Conservation (phyloP, 2,888 invertebrate species). For the Ferdinandea cuprea region DNA sequence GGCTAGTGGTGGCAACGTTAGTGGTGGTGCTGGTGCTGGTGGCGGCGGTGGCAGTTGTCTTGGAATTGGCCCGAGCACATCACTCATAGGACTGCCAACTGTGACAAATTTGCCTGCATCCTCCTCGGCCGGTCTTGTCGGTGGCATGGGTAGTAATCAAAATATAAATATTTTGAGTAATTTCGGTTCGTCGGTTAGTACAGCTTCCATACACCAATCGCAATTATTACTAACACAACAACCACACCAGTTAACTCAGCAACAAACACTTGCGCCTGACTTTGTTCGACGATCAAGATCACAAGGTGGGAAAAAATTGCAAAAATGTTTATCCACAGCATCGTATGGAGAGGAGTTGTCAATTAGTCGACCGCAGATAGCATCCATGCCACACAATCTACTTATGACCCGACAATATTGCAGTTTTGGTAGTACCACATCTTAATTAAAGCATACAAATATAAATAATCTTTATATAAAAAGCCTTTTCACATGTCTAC, state of each 20-base stretch:
- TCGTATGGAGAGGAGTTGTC: slow-evolving; percentile 89
- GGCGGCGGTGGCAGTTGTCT: slow-evolving; percentile 66
- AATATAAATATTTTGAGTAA: slow-evolving; percentile 79
- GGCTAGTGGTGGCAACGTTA: slow-evolving; percentile 70
- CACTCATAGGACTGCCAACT: slow-evolving; percentile 75
- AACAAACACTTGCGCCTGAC: slow-evolving; percentile 83
- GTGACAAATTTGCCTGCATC: slow-evolving; percentile 62
- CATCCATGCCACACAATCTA: slow-evolving; percentile 85
- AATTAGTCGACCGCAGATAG: slow-evolving; percentile 80
- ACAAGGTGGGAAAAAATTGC: slow-evolving; percentile 97
- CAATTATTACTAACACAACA: slow-evolving; percentile 76
- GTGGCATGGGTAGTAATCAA: slow-evolving; percentile 75
- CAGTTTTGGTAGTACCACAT: slow-evolving; percentile 94
- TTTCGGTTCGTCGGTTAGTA: slow-evolving; percentile 77
- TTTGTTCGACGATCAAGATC: slow-evolving; percentile 93
- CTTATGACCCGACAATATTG: slow-evolving; percentile 95
- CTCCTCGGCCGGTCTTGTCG: slow-evolving; percentile 44
- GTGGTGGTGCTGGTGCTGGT: slow-evolving; percentile 73
- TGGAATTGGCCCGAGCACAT: slow-evolving; percentile 75
- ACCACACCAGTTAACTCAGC: slow-evolving; percentile 77
- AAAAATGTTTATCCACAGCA: slow-evolving; percentile 95
- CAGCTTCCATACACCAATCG: slow-evolving; percentile 75
- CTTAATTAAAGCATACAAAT: slow-evolving; percentile 73
- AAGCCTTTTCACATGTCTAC: slow-evolving; percentile 8
- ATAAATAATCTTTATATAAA: slow-evolving; percentile 5